A percentile compares a stretch with the other conserved stretches of the same genome.
Conservation (phyloP, 2,113 vertebrate species). For the Kryptolebias marmoratus region DNA sequence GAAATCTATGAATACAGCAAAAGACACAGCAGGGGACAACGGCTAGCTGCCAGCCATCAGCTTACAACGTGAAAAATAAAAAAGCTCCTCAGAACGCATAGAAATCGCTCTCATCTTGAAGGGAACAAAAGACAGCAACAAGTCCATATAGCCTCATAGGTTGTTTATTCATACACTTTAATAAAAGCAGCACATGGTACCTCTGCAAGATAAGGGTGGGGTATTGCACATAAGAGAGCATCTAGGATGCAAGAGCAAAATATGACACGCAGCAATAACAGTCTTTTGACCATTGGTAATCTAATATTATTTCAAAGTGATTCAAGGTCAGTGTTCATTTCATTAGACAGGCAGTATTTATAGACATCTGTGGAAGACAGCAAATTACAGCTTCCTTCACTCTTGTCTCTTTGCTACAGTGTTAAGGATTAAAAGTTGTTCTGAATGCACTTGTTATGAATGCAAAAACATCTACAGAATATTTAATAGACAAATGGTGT, state of each 20-base stretch:
- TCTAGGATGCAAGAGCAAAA: neutral
- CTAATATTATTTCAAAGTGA: too few relatives aligned
- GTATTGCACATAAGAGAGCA: neutral
- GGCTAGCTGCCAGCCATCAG: conserved; percentile 62
- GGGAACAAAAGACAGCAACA: conserved; percentile 23
- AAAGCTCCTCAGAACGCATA: conserved; percentile 54
- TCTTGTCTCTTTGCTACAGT: too few relatives aligned
- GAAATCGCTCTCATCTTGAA: conserved; percentile 40
- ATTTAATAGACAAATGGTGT: too few relatives aligned
- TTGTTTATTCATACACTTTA: neutral
- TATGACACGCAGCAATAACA: too few relatives aligned
- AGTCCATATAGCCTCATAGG: neutral
- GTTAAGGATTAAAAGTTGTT: too few relatives aligned
- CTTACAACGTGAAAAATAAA: conserved; percentile 71
- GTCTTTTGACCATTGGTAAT: too few relatives aligned
- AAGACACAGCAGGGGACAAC: conserved; percentile 64
- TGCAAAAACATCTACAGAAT: too few relatives aligned
- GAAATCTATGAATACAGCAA: conserved; percentile 64
- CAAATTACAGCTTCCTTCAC: too few relatives aligned
- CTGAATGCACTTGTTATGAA: too few relatives aligned
- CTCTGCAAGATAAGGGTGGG: neutral
- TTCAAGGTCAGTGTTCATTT: too few relatives aligned
- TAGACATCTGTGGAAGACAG: too few relatives aligned
- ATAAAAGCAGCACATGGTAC: neutral
- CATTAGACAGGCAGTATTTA: too few relatives aligned